A percentile compares a stretch with the other conserved stretches of the same genome.
phyloP scores from a whole-genome alignment of 1,140 invertebrate genomes.

The Drosophila ficusphila region DNA sequence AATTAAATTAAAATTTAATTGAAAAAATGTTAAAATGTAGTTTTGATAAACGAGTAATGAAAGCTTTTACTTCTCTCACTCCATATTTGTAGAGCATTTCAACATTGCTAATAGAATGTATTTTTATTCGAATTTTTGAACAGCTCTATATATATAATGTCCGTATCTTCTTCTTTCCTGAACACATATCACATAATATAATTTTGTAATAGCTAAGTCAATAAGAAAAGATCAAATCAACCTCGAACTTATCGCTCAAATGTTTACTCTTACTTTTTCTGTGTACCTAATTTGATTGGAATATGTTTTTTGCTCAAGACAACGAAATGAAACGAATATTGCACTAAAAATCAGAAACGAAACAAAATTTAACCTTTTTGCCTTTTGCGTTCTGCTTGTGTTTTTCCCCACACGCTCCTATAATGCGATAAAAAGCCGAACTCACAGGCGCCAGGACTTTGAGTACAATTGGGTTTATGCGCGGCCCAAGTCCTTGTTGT shows the following conservation, averaged over 20 bases:
- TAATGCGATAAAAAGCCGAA: constrained; percentile 48
- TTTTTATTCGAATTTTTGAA: too few species aligned
- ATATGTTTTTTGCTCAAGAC: neutral
- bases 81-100: too few species aligned
- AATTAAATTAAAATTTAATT: too few species aligned
- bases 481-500: constrained; percentile 79
- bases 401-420: constrained; percentile 38
- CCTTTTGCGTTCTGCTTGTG: constrained; percentile 49
- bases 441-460: constrained; percentile 69
- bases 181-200: neutral
- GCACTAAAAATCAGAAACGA: constrained; percentile 68
- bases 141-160: too few species aligned
- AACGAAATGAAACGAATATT: constrained; percentile 62
- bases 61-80: too few species aligned
- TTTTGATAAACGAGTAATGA: too few species aligned
- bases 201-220: neutral
- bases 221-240: neutral
- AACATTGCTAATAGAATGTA: too few species aligned
- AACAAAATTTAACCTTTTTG: constrained; percentile 40
- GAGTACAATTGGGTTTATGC: constrained; percentile 83
- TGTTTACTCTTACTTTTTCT: constrained; percentile 9
- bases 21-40: too few species aligned
- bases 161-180: too few species aligned
- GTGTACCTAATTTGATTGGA: constrained; percentile 18
- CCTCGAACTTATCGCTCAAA: neutral